Conservation (phyloP, 2,888 invertebrate species). For the Sinohyriopsis cumingii region DNA sequence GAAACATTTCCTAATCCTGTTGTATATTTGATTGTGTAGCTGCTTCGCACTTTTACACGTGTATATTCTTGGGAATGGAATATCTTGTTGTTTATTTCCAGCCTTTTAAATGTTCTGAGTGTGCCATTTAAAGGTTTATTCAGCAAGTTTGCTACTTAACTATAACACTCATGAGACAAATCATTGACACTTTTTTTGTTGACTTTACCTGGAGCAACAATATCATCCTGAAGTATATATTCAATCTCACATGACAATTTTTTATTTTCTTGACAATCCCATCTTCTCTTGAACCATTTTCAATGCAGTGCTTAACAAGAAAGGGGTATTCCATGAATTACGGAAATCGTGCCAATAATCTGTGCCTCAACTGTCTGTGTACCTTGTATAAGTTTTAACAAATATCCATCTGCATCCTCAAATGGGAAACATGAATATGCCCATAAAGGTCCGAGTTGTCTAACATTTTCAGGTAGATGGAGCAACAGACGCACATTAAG, state of each 20-base stretch:
- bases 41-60: conserved; percentile 10
- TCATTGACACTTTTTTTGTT: neutral
- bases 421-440: conserved; percentile 32
- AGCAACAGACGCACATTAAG: conserved; percentile 25
- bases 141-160: conserved; percentile 1
- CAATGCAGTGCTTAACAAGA: conserved; percentile 5
- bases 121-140: conserved; percentile 4
- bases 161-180: conserved; percentile 4
- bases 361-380: conserved; percentile 14
- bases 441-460: conserved; percentile 29
- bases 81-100: neutral
- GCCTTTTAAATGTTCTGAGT: conserved; percentile 3
- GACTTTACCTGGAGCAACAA: neutral
- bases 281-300: conserved; percentile 3
- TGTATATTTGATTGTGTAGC: conserved; percentile 1
- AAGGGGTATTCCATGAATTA: conserved; percentile 11
- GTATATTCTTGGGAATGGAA: conserved; percentile 13
- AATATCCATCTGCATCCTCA: conserved; percentile 18
- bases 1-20: neutral
- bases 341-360: conserved; percentile 6
- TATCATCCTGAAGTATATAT: neutral
- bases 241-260: neutral
- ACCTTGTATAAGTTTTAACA: conserved; percentile 13
- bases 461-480: conserved; percentile 23
- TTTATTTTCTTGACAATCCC: conserved; percentile 5